Evolutionary conservation across 2,113 vertebrate species (phyloP).

Genomic region (Poeciliopsis occidentalis): DNA sequence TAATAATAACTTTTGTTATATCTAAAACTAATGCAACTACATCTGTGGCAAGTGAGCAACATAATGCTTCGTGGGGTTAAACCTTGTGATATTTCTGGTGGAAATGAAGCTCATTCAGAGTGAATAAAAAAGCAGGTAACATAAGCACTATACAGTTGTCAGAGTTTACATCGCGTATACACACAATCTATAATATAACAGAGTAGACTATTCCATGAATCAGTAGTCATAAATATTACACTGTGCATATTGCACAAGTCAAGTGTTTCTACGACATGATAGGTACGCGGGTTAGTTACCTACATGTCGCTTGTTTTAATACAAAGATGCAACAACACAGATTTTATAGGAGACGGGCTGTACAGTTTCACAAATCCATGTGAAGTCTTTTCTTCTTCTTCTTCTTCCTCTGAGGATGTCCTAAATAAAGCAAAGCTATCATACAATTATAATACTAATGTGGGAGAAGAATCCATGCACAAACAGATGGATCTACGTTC

Average conservation of each 20-base stretch:
- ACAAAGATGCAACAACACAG: constrained; percentile 78
- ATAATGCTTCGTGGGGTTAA: constrained; percentile 37
- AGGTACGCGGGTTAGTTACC: constrained; percentile 66
- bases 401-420: constrained; percentile 52
- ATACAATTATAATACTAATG: constrained; percentile 76
- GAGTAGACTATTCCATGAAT: constrained; percentile 72
- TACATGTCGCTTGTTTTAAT: constrained; percentile 67
- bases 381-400: constrained; percentile 52
- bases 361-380: constrained; percentile 76
- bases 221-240: constrained; percentile 79
- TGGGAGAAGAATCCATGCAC: constrained; percentile 80
- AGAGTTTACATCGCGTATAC: constrained; percentile 74
- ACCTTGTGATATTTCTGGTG: constrained; percentile 18
- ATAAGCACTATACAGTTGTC: constrained; percentile 73
- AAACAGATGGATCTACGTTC: constrained; percentile 57
- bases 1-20: constrained; percentile 40
- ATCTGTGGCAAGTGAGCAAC: constrained; percentile 50
- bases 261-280: constrained; percentile 64
- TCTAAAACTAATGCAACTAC: constrained; percentile 54
- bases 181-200: constrained; percentile 75
- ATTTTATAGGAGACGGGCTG: constrained; percentile 73
- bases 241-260: constrained; percentile 74
- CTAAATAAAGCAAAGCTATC: constrained; percentile 74
- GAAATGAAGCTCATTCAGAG: constrained; percentile 58
- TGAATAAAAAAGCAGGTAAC: constrained; percentile 71